Evolutionary conservation across 2,888 invertebrate species (phyloP).

Genomic region (Hartigia nigra): DNA sequence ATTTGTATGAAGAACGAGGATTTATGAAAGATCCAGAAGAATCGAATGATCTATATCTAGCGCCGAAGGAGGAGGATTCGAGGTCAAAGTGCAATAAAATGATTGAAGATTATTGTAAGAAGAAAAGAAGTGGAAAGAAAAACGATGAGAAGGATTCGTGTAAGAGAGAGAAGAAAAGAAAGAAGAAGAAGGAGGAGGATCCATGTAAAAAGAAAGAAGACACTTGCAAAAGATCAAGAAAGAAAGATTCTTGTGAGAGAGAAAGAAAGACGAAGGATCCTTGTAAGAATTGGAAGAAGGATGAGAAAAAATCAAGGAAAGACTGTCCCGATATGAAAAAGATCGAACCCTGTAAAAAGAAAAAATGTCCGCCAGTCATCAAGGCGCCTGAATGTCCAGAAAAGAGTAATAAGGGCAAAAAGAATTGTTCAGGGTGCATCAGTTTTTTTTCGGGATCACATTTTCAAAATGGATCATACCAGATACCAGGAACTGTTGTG

Average conservation of each 20-base stretch:
- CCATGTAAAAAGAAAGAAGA: slow-evolving; percentile 18
- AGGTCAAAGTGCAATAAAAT: background rate
- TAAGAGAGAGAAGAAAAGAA: background rate
- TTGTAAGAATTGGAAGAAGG: slow-evolving; percentile 18
- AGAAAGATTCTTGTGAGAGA: slow-evolving; percentile 10
- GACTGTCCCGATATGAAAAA: slow-evolving; percentile 2
- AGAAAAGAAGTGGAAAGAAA: slow-evolving; percentile 5
- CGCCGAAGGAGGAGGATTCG: background rate
- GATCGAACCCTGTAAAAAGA: slow-evolving; percentile 22
- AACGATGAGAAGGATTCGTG: slow-evolving; percentile 1
- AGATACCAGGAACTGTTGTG: too few relatives aligned
- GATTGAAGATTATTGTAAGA: slow-evolving; percentile 1
- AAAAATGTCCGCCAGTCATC: slow-evolving; percentile 35
- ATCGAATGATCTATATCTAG: background rate
- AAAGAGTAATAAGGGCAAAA: background rate
- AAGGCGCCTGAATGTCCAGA: slow-evolving; percentile 33
- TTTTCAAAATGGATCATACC: too few relatives aligned
- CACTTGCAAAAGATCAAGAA: slow-evolving; percentile 17
- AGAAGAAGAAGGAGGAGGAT: slow-evolving; percentile 11
- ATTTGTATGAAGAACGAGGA: slow-evolving; percentile 15
- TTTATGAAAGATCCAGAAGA: background rate
- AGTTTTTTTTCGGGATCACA: background rate
- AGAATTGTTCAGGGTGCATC: background rate
- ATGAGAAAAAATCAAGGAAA: slow-evolving; percentile 10
- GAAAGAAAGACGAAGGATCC: slow-evolving; percentile 25